A percentile compares a stretch with the other conserved stretches of the same genome.
phyloP scores from a whole-genome alignment of 2,113 vertebrate species.

The Dromaius novaehollandiae region DNA sequence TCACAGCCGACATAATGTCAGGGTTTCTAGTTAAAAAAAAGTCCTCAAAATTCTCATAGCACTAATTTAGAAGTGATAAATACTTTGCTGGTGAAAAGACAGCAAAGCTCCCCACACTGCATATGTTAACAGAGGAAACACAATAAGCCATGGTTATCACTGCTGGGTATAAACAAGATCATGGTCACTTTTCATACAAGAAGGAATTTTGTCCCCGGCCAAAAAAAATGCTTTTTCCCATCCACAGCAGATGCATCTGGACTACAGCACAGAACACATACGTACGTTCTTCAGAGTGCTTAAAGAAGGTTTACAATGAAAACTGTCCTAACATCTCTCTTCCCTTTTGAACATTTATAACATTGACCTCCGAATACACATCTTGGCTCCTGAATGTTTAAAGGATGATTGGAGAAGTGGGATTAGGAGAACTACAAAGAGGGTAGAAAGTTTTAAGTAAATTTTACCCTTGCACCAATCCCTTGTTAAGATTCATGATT shows the following conservation, averaged over 20 bases:
- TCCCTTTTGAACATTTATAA: not conserved
- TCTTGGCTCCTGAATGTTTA: not conserved
- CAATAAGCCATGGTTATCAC: not conserved
- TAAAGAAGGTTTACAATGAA: not conserved
- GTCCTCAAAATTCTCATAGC: not conserved
- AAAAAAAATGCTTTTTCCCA: not conserved
- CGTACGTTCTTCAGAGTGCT: not conserved
- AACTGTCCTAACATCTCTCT: not conserved
- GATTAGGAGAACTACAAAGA: not conserved
- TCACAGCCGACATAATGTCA: conserved; percentile 42
- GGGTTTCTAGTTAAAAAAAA: conserved; percentile 5
- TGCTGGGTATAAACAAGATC: not conserved
- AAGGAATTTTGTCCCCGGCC: not conserved
- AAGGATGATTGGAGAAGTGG: not conserved
- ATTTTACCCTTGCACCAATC: not conserved
- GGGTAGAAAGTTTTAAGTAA: not conserved
- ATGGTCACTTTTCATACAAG: not conserved
- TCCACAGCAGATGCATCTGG: not conserved
- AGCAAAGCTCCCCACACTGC: not conserved
- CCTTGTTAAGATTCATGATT: not conserved
- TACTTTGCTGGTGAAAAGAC: not conserved
- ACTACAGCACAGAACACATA: not conserved
- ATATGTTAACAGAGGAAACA: not conserved
- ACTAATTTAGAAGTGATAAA: not conserved
- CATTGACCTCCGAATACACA: not conserved